Evolutionary conservation across 2,888 invertebrate genomes (phyloP).

Genomic region (Nemotelus nigrinus): DNA sequence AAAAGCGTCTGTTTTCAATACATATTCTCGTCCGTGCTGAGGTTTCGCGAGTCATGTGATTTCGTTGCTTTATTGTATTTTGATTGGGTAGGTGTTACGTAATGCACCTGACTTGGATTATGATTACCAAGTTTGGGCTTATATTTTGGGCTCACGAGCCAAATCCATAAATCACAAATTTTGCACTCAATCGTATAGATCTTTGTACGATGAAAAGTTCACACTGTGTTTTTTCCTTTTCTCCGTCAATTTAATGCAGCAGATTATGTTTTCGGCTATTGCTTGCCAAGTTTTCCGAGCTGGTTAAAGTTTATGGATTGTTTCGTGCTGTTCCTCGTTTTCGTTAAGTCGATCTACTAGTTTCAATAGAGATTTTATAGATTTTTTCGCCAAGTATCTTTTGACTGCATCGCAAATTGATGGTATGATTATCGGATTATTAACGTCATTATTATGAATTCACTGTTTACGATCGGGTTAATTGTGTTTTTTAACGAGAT

Average conservation of each 20-base stretch:
- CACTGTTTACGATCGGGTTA: conserved; percentile 18
- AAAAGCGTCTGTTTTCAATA: not conserved
- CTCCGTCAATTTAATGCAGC: not conserved
- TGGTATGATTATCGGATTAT: conserved; percentile 1
- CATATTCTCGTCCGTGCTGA: not conserved
- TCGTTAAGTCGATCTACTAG: too few relatives aligned
- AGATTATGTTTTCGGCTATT: not conserved
- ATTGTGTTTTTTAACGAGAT: not conserved
- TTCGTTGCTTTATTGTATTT: conserved; percentile 35
- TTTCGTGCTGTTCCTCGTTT: too few relatives aligned
- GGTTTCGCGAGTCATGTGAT: conserved; percentile 31
- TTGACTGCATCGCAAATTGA: not conserved
- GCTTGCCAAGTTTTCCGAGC: not conserved
- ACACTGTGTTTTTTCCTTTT: not conserved
- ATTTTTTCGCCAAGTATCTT: too few relatives aligned
- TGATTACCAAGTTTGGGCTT: conserved; percentile 23
- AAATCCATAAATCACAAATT: conserved; percentile 23
- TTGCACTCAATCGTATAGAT: conserved; percentile 16
- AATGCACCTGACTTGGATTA: conserved; percentile 40
- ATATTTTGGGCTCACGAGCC: not conserved
- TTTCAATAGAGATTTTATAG: too few relatives aligned
- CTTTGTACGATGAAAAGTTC: conserved; percentile 14
- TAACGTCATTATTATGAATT: conserved; percentile 1
- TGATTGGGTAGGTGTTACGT: conserved; percentile 33
- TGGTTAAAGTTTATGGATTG: too few relatives aligned